phyloP scores from a whole-genome alignment of 2,888 invertebrate species.

The Sarcophaga rosellei region DNA sequence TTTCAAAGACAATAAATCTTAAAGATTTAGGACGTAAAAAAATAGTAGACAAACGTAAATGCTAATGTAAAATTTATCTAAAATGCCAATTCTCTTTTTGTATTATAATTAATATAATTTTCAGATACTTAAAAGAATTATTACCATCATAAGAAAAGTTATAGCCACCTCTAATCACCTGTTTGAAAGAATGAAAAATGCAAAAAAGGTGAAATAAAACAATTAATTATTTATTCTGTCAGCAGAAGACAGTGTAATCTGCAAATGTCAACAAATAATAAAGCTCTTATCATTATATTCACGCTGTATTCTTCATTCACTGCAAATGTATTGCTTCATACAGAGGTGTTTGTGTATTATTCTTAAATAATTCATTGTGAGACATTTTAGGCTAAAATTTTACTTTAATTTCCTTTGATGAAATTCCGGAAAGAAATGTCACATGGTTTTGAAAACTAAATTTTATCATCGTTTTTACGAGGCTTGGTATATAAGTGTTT shows the following conservation, averaged over 20 bases:
- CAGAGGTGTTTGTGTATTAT: no score
- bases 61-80: not conserved
- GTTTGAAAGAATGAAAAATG: not conserved
- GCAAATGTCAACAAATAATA: slow-evolving; percentile 36
- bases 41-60: no score
- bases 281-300: slow-evolving; percentile 1
- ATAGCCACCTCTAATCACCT: slow-evolving; percentile 1
- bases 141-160: not conserved
- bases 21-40: no score
- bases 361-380: not conserved
- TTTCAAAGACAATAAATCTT: no score
- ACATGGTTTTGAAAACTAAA: no score
- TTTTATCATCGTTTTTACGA: not conserved
- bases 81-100: not conserved
- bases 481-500: not conserved
- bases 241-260: slow-evolving; percentile 27
- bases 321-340: no score
- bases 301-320: no score
- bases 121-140: slow-evolving; percentile 8
- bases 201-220: slow-evolving; percentile 28
- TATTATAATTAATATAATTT: not conserved
- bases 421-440: no score
- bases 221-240: slow-evolving; percentile 52
- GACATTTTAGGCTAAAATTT: not conserved
- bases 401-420: slow-evolving; percentile 43